Evolutionary conservation across 2,113 vertebrate species (phyloP), one percentile per base, ranked within the genome.

Genomic region (Phyllopteryx taeniolatus): DNA sequence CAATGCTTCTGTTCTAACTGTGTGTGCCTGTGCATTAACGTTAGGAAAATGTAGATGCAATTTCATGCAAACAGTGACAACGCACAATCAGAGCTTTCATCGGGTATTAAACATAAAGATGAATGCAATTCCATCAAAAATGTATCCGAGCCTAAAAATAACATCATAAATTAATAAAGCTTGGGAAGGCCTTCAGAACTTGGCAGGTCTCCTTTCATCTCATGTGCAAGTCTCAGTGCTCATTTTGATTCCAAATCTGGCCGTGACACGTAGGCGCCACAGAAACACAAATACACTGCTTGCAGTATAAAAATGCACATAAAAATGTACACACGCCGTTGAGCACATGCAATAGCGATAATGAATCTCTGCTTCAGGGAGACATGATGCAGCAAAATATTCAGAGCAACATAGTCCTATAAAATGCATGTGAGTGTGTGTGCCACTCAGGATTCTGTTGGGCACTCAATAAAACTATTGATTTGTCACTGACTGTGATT

Each of bases 121-220:
- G 89, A 90, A 89, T 83, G 85, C 49, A 47, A 80, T 44, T 74
- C 74, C 86, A 88, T 90, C 74, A 90, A 88, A 90, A 87, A 89
- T 83, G 86, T 80, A 86, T 79, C 79, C 10, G 17, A 46, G 77
- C 66, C 88, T 88, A 88, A 91, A 90, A 87, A 91, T 89, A 91
- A 87, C 85, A 81, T 86, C 79, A 86, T 90, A 81, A 86, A 91
- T 88, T 69, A 89, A 74, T 89, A 85, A 89, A 83, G 71, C 47
- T 49, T 49, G 79, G 61, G 49, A 79, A 72, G 71, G 31, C 51
- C 62, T 69, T 77, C 57, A 76, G 66, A 86, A 80, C 12, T 14
- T 79, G 71, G 76, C 53, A 56, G 0, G 71, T 72, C 75, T 71
- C 76, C 72, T 72, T 76, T 60, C 72, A 76, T 79, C 79, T 77